Conservation (phyloP, 2,888 invertebrate genomes). For the Entomobrya proxima region DNA sequence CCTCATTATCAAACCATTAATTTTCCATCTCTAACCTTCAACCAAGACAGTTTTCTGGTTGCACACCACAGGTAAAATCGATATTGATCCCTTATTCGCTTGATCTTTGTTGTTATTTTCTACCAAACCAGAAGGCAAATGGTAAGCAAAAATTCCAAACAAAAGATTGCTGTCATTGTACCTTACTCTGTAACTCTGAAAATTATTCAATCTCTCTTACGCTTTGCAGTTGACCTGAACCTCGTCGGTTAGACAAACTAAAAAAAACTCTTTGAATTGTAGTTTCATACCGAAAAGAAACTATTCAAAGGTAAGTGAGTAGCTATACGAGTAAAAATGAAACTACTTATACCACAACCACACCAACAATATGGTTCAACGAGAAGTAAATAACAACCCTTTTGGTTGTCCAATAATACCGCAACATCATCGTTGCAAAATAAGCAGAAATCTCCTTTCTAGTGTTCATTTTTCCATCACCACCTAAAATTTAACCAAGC, state of each 20-base stretch:
- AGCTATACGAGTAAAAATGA: background rate
- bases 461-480: constrained; percentile 21
- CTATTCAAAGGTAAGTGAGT: background rate
- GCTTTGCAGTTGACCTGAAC: no score
- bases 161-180: no score
- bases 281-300: no score
- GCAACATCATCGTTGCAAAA: constrained; percentile 27
- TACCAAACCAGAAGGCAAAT: background rate
- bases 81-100: constrained; percentile 15
- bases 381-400: constrained; percentile 53
- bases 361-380: constrained; percentile 31
- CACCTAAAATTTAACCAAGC: background rate
- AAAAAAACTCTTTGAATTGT: no score
- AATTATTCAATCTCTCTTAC: no score
- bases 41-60: constrained; percentile 34
- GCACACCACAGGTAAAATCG: constrained; percentile 2
- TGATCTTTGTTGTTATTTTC: background rate
- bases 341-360: constrained; percentile 27
- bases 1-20: constrained; percentile 26
- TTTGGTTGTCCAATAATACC: constrained; percentile 25
- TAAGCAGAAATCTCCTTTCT: constrained; percentile 32
- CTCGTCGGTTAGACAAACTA: no score
- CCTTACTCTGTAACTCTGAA: no score
- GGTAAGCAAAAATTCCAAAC: no score
- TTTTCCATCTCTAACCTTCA: constrained; percentile 36